Evolutionary conservation across 2,113 vertebrate genomes (phyloP), one percentile per base, ranked within the genome.

Genomic region (Ceuthmochares aereus): DNA sequence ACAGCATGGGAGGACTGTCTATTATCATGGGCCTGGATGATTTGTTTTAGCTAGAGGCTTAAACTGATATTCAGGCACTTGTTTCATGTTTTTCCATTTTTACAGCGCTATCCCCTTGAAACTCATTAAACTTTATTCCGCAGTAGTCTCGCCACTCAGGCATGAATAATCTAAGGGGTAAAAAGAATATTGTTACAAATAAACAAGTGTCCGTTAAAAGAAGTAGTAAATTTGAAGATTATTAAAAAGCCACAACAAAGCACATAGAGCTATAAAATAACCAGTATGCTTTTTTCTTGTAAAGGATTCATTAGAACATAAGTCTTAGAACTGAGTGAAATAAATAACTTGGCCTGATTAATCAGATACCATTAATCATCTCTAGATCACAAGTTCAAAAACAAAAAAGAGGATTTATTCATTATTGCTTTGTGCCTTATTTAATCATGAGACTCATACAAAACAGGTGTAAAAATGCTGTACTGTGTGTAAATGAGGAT

Each of bases 161-260:
- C 96, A 92, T 96, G 92, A 98, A 98, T 97, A 96, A 97, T 98
- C 96, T 90, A 97, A 96, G 89, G 70, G 32, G 74, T 96, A 97
- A 98, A 96, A 40, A 94, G 87, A 97, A 97, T 95, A 74, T 74
- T 97, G 69, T 95, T 96, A 94, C 92, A 97, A 96, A 98, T 95
- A 97, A 87, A 80, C 94, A 97, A 97, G 43, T 40, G 85, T 89
- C 63, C 69, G 45, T 89, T 93, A 94, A 52, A 90, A 90, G 87
- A 74, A 90, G 56, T 25, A 94, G 77, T 90, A 95, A 72, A 93
- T 92, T 89, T 83, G 84, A 90, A 87, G 56, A 80, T 95, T 34
- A 96, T 96, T 94, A 90, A 94, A 95, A 93, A 82, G 60, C 54
- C 88, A 86, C 70, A 88, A 88, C 47, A 95, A 93, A 89, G 52